Conservation (phyloP, 2,888 invertebrate genomes). For the Ichneumon xanthorius region DNA sequence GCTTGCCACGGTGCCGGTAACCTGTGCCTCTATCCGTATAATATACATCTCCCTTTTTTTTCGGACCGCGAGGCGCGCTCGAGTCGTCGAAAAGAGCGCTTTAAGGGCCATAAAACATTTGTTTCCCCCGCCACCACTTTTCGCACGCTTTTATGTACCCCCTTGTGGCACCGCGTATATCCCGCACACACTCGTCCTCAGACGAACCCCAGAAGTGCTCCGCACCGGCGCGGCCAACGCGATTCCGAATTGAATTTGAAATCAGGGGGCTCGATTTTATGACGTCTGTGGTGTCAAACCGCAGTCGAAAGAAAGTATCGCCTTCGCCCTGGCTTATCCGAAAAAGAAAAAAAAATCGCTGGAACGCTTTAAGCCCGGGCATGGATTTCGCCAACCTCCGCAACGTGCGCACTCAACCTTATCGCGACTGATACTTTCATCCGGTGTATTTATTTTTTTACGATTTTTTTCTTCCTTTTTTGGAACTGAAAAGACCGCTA, state of each 20-base stretch:
- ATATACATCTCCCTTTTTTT: conserved; percentile 55
- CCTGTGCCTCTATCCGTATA: conserved; percentile 61
- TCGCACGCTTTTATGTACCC: conserved; percentile 59
- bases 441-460: conserved; percentile 3
- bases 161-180: conserved; percentile 3
- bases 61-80: conserved; percentile 61
- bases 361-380: not conserved
- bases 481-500: not conserved
- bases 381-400: conserved; percentile 1
- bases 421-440: conserved; percentile 18
- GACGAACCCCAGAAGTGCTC: conserved; percentile 53
- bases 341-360: not conserved
- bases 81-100: conserved; percentile 78
- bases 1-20: conserved; percentile 55
- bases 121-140: conserved; percentile 78
- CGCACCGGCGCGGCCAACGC: conserved; percentile 58
- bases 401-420: not conserved
- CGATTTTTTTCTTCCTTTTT: conserved; percentile 3
- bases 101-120: conserved; percentile 83
- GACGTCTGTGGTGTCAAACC: conserved; percentile 77
- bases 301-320: conserved; percentile 55
- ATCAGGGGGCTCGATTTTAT: conserved; percentile 82
- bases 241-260: conserved; percentile 84
- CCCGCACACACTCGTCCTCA: conserved; percentile 18
- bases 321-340: conserved; percentile 18